Evolutionary conservation across 1,140 invertebrate species (phyloP).

Genomic region (Ladona fulva): DNA sequence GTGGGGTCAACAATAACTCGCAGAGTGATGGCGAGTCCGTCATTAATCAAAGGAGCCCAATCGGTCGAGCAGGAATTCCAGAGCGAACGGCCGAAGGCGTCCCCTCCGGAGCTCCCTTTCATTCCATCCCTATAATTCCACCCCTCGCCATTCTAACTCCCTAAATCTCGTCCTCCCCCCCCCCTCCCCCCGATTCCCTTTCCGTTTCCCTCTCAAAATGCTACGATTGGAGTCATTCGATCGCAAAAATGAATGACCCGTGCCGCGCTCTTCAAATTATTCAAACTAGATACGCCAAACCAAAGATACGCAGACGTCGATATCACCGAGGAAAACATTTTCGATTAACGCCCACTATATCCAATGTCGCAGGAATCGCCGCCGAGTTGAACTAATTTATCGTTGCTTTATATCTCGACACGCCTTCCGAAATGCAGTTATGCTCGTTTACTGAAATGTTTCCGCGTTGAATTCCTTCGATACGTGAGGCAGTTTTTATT

Average conservation of each 20-base stretch:
- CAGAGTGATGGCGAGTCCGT: background rate
- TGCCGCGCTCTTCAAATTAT: background rate
- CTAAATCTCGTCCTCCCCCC: background rate
- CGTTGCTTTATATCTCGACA: too few species aligned
- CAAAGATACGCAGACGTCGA: background rate
- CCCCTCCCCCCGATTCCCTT: background rate
- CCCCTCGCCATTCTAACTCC: background rate
- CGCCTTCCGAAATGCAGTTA: too few species aligned
- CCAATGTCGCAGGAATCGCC: too few species aligned
- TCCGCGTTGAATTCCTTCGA: too few species aligned
- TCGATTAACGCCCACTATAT: too few species aligned
- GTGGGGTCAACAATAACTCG: constrained; percentile 3
- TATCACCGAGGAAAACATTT: background rate
- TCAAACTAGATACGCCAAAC: background rate
- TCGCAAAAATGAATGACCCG: background rate
- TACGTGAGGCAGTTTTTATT: too few species aligned
- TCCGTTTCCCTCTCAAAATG: background rate
- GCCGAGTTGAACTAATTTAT: too few species aligned
- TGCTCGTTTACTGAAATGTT: too few species aligned
- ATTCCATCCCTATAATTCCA: background rate
- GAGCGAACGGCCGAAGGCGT: background rate
- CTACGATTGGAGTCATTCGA: background rate
- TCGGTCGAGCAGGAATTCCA: background rate
- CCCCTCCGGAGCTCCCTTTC: background rate
- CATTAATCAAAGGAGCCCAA: constrained; percentile 1